Conservation (phyloP, 2,888 invertebrate genomes). For the Scelioninae gen. 2 region DNA sequence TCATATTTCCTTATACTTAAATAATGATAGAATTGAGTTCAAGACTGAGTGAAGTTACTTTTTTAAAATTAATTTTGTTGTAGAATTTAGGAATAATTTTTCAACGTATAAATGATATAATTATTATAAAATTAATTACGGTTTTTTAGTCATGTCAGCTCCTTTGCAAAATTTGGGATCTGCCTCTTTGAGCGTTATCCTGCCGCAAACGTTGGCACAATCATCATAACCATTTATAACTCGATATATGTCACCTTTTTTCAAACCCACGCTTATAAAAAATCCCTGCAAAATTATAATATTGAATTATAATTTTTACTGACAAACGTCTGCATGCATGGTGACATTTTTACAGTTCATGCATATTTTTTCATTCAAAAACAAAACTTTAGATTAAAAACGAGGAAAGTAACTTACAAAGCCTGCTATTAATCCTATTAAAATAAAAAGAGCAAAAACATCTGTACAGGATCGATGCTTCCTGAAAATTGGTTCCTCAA, state of each 20-base stretch:
- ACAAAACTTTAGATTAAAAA: too few relatives aligned
- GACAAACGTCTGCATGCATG: too few relatives aligned
- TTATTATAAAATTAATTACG: conserved; percentile 61
- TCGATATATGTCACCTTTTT: conserved; percentile 78
- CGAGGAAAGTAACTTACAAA: conserved; percentile 70
- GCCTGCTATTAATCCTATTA: conserved; percentile 65
- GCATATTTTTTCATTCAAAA: too few relatives aligned
- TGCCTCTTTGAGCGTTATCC: conserved; percentile 70
- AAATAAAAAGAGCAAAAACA: conserved; percentile 63
- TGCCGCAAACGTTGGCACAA: conserved; percentile 81
- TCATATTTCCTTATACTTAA: too few relatives aligned
- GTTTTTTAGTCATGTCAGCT: conserved; percentile 71
- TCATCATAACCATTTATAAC: conserved; percentile 80
- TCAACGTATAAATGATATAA: too few relatives aligned
- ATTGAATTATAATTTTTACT: conserved; percentile 5
- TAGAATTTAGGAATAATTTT: too few relatives aligned
- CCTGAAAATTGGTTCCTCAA: conserved; percentile 66
- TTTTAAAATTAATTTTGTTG: too few relatives aligned
- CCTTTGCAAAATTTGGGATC: conserved; percentile 75
- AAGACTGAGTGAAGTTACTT: too few relatives aligned
- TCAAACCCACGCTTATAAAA: conserved; percentile 71
- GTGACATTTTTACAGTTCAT: too few relatives aligned
- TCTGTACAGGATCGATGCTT: conserved; percentile 70
- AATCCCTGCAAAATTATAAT: conserved; percentile 68
- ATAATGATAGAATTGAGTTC: too few relatives aligned